phyloP scores from a whole-genome alignment of 2,888 invertebrate genomes.

The Acleris literana region DNA sequence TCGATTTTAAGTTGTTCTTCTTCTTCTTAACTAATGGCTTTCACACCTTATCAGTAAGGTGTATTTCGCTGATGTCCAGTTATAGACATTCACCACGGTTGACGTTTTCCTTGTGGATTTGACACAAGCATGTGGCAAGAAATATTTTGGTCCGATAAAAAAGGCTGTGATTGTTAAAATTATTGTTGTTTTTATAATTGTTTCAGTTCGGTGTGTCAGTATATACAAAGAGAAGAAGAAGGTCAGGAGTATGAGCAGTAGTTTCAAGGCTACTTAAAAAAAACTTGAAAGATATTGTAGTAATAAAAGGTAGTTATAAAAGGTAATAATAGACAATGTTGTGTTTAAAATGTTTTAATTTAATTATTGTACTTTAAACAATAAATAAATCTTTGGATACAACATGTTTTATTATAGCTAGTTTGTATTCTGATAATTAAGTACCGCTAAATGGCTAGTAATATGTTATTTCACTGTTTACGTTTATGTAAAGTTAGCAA shows the following conservation, averaged over 20 bases:
- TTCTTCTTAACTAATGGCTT: no score
- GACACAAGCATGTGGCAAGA: no score
- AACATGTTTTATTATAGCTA: slow-evolving; percentile 61
- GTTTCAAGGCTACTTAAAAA: slow-evolving; percentile 72
- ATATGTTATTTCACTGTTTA: not conserved
- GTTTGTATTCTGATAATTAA: slow-evolving; percentile 39
- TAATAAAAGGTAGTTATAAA: slow-evolving; percentile 24
- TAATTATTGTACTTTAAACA: slow-evolving; percentile 73
- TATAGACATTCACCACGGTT: no score
- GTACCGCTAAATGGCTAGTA: slow-evolving; percentile 27
- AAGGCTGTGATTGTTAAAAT: no score
- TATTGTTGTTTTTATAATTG: slow-evolving; percentile 24
- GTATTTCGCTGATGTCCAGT: no score
- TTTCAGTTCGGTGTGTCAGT: slow-evolving; percentile 85
- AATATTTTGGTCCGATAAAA: no score
- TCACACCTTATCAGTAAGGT: no score
- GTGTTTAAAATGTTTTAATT: slow-evolving; percentile 64
- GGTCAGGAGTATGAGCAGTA: slow-evolving; percentile 90
- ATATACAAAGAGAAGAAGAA: slow-evolving; percentile 87
- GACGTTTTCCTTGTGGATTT: no score
- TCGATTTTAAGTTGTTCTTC: no score
- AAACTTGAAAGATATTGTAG: slow-evolving; percentile 31
- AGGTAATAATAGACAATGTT: slow-evolving; percentile 26
- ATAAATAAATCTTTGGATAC: slow-evolving; percentile 77
- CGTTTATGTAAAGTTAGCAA: no score